Conservation (phyloP, 1,140 invertebrate species). For the Harpegnathos saltator region DNA sequence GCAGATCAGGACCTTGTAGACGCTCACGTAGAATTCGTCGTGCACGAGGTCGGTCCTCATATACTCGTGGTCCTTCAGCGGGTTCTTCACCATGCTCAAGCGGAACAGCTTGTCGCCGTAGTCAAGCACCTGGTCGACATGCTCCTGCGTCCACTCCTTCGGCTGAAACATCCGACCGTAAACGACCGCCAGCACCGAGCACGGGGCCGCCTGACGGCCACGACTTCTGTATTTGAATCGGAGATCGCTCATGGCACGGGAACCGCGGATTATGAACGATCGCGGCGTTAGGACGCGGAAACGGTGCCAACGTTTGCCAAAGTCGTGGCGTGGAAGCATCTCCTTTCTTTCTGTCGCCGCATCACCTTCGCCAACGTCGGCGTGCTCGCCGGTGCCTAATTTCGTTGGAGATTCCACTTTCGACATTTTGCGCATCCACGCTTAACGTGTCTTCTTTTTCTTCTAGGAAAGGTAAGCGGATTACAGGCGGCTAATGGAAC, state of each 20-base stretch:
- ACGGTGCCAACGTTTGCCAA: conserved; percentile 74
- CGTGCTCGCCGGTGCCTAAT: not conserved
- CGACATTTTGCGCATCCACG: conserved; percentile 17
- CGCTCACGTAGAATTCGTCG: conserved; percentile 78
- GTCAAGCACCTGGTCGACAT: conserved; percentile 75
- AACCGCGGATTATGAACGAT: conserved; percentile 73
- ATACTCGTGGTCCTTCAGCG: conserved; percentile 69
- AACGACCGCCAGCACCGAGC: conserved; percentile 73
- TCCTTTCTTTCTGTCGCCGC: not conserved
- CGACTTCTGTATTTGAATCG: conserved; percentile 79
- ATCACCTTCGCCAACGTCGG: conserved; percentile 49
- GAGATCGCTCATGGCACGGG: conserved; percentile 70
- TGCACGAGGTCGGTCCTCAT: conserved; percentile 72
- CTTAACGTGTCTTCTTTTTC: too few relatives aligned
- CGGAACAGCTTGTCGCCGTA: conserved; percentile 79
- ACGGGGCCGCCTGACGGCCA: conserved; percentile 75
- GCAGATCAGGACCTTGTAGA: conserved; percentile 75
- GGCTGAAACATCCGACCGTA: conserved; percentile 75
- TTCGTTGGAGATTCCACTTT: conserved; percentile 13
- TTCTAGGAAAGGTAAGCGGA: not conserved
- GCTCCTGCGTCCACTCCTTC: conserved; percentile 71
- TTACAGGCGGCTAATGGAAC: not conserved
- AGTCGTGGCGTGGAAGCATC: not conserved
- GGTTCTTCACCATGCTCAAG: conserved; percentile 65
- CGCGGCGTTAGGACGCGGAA: conserved; percentile 70